Percentiles rank a stretch among this genome's conserved stretches.
Conservation (phyloP, 2,888 invertebrate species). For the Drymonia ruficornis region DNA sequence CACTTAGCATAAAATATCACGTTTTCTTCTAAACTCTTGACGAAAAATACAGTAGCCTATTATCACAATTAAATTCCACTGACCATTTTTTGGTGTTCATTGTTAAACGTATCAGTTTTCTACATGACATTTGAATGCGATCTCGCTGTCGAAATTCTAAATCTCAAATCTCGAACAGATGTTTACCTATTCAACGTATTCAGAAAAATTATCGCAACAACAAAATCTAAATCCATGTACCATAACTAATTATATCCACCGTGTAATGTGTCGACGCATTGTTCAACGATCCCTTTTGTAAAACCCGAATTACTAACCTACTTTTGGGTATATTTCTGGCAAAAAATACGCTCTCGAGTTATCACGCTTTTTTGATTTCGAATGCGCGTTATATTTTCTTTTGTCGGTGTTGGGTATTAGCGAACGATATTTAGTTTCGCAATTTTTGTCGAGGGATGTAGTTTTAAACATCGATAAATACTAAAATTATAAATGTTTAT, state of each 20-base stretch:
- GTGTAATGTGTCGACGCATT: conserved; percentile 73
- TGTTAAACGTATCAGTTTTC: conserved; percentile 78
- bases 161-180: conserved; percentile 75
- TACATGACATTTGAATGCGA: conserved; percentile 78
- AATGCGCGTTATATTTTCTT: conserved; percentile 77
- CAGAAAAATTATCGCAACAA: conserved; percentile 80
- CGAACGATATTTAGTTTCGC: conserved; percentile 62
- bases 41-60: not conserved
- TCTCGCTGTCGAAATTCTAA: conserved; percentile 73
- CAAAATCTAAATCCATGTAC: conserved; percentile 84
- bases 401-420: conserved; percentile 71
- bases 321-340: conserved; percentile 76
- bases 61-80: conserved; percentile 30
- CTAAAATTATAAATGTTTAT: too few species aligned
- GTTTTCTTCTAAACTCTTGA: not conserved
- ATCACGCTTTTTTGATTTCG: conserved; percentile 78
- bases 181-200: conserved; percentile 77
- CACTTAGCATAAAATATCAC: not conserved
- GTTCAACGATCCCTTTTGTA: conserved; percentile 69
- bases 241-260: conserved; percentile 85
- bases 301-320: conserved; percentile 82
- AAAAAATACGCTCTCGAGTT: conserved; percentile 67
- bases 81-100: conserved; percentile 75
- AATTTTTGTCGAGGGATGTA: conserved; percentile 33
- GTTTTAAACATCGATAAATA: conserved; percentile 18